These are phyloP conservation scores for Zosterops japonicus DNA, from an alignment of 2,113 vertebrate species.

Conservation along the genomic window DNA sequence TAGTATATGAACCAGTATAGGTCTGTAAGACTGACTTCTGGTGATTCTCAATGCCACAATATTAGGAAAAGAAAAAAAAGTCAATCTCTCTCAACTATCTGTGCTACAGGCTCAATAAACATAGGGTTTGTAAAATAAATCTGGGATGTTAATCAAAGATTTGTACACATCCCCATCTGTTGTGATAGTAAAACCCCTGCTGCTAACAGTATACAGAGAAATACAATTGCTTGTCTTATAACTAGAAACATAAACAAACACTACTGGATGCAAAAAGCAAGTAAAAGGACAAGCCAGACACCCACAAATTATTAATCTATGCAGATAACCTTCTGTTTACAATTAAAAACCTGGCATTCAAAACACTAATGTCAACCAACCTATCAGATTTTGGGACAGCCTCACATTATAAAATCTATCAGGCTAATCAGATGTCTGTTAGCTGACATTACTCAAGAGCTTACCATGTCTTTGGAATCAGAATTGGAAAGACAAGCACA, in stretches of 20 bases:
- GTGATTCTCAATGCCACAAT: neutral
- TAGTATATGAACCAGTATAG: neutral
- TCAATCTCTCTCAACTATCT: neutral
- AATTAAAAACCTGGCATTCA: neutral
- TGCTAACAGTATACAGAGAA: neutral
- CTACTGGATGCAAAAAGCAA: neutral
- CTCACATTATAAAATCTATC: neutral
- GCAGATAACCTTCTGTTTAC: slow-evolving; percentile 13
- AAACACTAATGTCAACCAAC: neutral
- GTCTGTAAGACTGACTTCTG: neutral
- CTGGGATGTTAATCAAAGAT: slow-evolving; percentile 33
- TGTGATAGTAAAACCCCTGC: slow-evolving; percentile 22
- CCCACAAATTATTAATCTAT: slow-evolving; percentile 31
- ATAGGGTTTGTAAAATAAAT: neutral
- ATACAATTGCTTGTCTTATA: slow-evolving; percentile 12
- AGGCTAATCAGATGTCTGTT: neutral
- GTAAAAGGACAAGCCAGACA: slow-evolving; percentile 9
- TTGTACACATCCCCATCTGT: slow-evolving; percentile 31
- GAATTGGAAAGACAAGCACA: neutral
- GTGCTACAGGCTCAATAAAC: neutral
- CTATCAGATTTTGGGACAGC: neutral
- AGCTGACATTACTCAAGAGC: neutral
- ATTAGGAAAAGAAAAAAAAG: neutral
- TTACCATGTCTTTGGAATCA: neutral
- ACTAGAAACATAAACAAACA: slow-evolving; percentile 14